Evolutionary conservation across 1,140 invertebrate species (phyloP), one percentile per base, ranked within the genome.

Genomic region (Helicoverpa armigera): DNA sequence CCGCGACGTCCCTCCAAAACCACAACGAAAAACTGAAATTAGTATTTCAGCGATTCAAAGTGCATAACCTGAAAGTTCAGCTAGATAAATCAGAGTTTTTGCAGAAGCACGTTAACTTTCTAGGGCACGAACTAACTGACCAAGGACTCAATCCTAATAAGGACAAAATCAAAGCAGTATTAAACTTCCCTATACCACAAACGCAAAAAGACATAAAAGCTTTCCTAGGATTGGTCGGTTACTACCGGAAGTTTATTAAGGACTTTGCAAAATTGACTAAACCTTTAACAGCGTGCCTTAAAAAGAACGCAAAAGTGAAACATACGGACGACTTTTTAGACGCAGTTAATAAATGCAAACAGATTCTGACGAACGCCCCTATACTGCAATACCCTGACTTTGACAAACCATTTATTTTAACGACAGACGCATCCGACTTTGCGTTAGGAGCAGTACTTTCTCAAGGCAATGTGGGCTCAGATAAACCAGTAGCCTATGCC

Each of bases 51-150:
- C 70, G 75, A 65, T 82, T 95, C 3, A 56, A 83, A 51, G 63
- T 85, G 7, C 79, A 84, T 48, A 84, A 88, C 43, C 73, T 95
- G 7, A 93, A 94, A 85, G 72, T 95, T 0, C 91, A 94, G 83
- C 78, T 88, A 5, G 87, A 87, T 16, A 95, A 95, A 70, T 94
- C 82, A 35, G 61, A 87, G 72, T 91, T 89, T 75, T 63, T 86
- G 3, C 61, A 82, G 70, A 88, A 82, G 50, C 14, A 82, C 29
- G 76, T 81, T 5, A 74, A 54, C 9, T 84, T 76, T 75, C 35
- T 84, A 77, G 83, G 84, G 70, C 85, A 89, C 53, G 70, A 84
- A 60, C 54, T 92, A 18, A 79, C 82, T 3, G n/a, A 74, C 50
- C 43, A 86, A 78, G 1, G 77, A 84, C 35, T 90, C 50, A 78